phyloP scores from a whole-genome alignment of 2,797 vertebrate species.

The Acrossocheilus wenchowensis region DNA sequence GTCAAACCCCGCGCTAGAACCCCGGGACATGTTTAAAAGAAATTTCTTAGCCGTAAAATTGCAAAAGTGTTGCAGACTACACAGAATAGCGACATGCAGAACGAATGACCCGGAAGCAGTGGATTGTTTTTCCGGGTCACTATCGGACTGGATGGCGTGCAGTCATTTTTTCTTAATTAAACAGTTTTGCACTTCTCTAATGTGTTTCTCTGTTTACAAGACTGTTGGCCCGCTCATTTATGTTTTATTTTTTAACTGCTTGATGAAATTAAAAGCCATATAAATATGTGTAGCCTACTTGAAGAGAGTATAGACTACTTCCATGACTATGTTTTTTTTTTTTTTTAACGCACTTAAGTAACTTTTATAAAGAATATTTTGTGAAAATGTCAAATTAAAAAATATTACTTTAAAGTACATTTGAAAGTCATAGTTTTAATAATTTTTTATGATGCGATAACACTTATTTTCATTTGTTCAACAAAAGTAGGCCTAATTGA shows the following conservation, averaged over 20 bases:
- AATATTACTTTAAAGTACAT: background rate
- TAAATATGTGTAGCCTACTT: background rate
- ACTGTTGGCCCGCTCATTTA: background rate
- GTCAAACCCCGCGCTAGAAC: constrained; percentile 94
- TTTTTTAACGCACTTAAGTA: background rate
- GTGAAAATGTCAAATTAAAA: background rate
- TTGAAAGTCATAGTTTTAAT: background rate
- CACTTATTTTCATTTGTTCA: background rate
- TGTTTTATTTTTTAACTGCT: background rate
- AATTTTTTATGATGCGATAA: background rate
- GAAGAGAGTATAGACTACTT: too few relatives aligned
- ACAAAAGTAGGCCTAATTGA: background rate
- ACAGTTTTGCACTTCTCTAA: background rate
- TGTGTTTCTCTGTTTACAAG: background rate
- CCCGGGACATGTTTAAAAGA: constrained; percentile 83
- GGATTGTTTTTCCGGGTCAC: constrained; percentile 30
- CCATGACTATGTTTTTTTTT: too few relatives aligned
- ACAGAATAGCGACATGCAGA: constrained; percentile 23
- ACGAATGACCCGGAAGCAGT: constrained; percentile 34
- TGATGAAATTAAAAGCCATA: background rate
- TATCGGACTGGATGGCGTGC: background rate
- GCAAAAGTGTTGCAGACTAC: background rate
- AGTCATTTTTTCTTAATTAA: background rate
- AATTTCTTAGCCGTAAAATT: background rate
- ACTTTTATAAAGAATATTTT: background rate